phyloP scores from a whole-genome alignment of 2,113 vertebrate species.

The Parus major region DNA sequence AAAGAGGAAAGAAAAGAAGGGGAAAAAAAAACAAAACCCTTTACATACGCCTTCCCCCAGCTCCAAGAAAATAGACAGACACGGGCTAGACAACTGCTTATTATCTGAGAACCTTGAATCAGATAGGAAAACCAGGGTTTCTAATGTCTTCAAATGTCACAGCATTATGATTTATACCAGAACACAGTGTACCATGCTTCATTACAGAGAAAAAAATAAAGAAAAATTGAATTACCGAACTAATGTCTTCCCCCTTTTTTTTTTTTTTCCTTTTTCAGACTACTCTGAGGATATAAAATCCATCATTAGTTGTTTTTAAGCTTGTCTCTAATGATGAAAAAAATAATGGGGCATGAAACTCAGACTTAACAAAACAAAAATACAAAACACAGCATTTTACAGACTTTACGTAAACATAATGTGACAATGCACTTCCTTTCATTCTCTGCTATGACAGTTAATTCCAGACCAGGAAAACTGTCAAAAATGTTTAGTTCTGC shows the following conservation, averaged over 20 bases:
- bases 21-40: neutral
- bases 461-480: conserved; percentile 95
- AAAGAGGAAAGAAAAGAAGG: neutral
- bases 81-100: conserved; percentile 58
- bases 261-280: conserved; percentile 8
- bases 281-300: conserved; percentile 64
- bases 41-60: neutral
- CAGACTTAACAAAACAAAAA: conserved; percentile 73
- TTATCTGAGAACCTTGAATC: conserved; percentile 55
- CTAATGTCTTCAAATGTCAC: conserved; percentile 70
- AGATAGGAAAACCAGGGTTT: conserved; percentile 54
- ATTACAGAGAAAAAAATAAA: conserved; percentile 47
- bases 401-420: conserved; percentile 84
- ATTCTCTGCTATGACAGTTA: conserved; percentile 95
- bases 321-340: conserved; percentile 84
- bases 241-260: conserved; percentile 38
- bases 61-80: conserved; percentile 16
- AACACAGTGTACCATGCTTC: conserved; percentile 63
- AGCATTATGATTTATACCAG: conserved; percentile 69
- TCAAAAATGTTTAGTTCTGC: conserved; percentile 99
- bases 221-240: conserved; percentile 66
- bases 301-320: conserved; percentile 79
- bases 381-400: conserved; percentile 74
- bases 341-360: conserved; percentile 75
- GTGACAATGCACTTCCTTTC: conserved; percentile 94